Evolutionary conservation across 2,888 invertebrate genomes (phyloP), one percentile per base, ranked within the genome.

Genomic region (Andrena haemorrhoa): DNA sequence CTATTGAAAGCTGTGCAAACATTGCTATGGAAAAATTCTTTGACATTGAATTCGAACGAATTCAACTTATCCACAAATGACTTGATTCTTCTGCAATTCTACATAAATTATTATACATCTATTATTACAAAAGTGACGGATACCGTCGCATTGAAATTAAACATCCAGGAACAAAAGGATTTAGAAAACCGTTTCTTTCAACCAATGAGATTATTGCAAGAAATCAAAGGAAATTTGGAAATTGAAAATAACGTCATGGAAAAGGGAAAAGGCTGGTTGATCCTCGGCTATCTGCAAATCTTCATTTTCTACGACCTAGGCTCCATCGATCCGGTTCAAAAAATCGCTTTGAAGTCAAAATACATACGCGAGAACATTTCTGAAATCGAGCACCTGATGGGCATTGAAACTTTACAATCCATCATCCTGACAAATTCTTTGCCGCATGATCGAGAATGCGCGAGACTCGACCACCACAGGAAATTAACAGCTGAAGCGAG

Each of bases 261-360:
- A n/a, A 88, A 89, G 61, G 93, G 93, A 2, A 86, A 84, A 74
- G 86, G 89, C 3, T 93, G 93, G 93, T 75, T 91, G 26, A 75
- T 90, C 0, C 76, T 94, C 0, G 94, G 93, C 10, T 91, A 92
- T 33, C 80, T 94, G 23, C 91, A 92, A 68, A 80, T 91, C 2
- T 89, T 91, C 78, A 70, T 93, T 0, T 93, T 92, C 80, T 80
- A 89, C 0, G 92, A 91, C 68, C 75, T 93, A 2, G 92, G 91
- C 2, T 83, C 89, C 0, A 96, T 98, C 5, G 99, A 99, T 94
- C 98, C 98, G 0, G 96, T 97, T 0, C 96, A 97, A 77, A 98
- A 98, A 93, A 95, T 96, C 84, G 95, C 95, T 0, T 93, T 98
- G 0, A 97, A 97, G 94, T 95, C 96, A 10, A 93, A 95, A 61